Evolutionary conservation across 2,888 invertebrate genomes (phyloP), one percentile per base, ranked within the genome.

Genomic region (Leuctra nigra): DNA sequence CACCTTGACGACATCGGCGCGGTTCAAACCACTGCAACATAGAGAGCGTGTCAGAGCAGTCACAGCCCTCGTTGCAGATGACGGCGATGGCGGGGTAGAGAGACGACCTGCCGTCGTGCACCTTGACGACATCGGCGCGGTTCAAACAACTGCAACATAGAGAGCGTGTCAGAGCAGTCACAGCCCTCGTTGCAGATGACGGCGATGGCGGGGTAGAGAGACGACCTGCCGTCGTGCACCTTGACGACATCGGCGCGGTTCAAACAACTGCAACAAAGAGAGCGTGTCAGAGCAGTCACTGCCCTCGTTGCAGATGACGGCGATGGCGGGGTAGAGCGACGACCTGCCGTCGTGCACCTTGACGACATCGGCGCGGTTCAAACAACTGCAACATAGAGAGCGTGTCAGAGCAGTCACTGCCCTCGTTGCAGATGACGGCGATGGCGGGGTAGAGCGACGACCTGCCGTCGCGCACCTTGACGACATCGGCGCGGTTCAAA

Each of bases 301-400:
- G 55, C 83, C 81, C 71, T 87, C 84, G 69, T 91, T 87, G 73
- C 92, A 92, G 61, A 92, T 77, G 67, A 91, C 84, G 53, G 86
- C 84, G 68, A 92, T 89, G 61, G 87, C 81, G 1, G 89, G 86
- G 54, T 86, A 78, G 66, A 77, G 77, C 23, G 84, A 76, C 66
- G 84, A 84, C 68, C 82, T 81, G 3, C 91, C 90, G 70, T 92
- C 92, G 73, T 88, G 87, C 59, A 91, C 86, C 67, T 87, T 87
- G 69, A 92, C 84, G 68, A 91, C 82, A 73, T 92, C 91, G 50
- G 87, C 86, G 61, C 87, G 81, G 66, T 86, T 84, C 65, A 89
- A 77, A 72, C 89, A 89, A 73, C 90, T 90, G 81, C 58, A 39
- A 39, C n/a, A n/a, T n/a, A n/a, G n/a, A n/a, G n/a, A n/a, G n/a